Base-by-base conservation (phyloP, 92 coral and sea anemone species). In the Paramuricea clavata region DNA sequence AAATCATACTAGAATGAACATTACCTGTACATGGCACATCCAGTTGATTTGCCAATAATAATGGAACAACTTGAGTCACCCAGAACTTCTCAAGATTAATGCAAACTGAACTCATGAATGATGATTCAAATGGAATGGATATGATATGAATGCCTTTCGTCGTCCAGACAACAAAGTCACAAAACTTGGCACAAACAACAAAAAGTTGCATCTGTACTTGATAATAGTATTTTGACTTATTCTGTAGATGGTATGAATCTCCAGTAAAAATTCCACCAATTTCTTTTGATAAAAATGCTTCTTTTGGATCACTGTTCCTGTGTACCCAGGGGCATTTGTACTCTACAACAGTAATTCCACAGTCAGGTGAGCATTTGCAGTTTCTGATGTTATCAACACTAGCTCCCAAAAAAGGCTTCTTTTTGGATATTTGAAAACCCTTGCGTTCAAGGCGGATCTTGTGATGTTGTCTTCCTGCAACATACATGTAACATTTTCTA, bases 331-430 rank as follows among this genome's bases (percentile, higher is more conserved):
- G 81, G 17, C 78, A 76, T 17, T 49, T 76, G 76, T 33, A 33
- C 23, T 69, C 76, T 44, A 69, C 76, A 33, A 69, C 21, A 17
- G 49, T 44, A 69, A 50, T 25, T 1, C 57, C 57, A 25, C 64
- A 76, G n/a, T 34, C 21, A 23, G 64, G 4, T 2, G 57, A 25
- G 13, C 81, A 76, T 54, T 49, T 28, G 34, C 81, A 76, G 36
- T 41, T 76, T n/a, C 81, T 54, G 22, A 69, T n/a, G 31, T 39
- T 22, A 79, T 88, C 94, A 50, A 88, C 34, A 77, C 89, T 93
- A 43, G 94, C 94, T 74, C 93, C 95, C 69, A 84, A 90, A 75
- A 88, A 90, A 71, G 93, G 93, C 81, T 91, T 91, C 64, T 68
- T 35, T 44, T 78, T 82, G 34, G 93, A 93, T 44, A 93, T 91